Percentiles rank a stretch among this genome's conserved stretches.
Evolutionary conservation across 2,797 vertebrate genomes (phyloP).

Genomic region (Arctocebus calabarensis): DNA sequence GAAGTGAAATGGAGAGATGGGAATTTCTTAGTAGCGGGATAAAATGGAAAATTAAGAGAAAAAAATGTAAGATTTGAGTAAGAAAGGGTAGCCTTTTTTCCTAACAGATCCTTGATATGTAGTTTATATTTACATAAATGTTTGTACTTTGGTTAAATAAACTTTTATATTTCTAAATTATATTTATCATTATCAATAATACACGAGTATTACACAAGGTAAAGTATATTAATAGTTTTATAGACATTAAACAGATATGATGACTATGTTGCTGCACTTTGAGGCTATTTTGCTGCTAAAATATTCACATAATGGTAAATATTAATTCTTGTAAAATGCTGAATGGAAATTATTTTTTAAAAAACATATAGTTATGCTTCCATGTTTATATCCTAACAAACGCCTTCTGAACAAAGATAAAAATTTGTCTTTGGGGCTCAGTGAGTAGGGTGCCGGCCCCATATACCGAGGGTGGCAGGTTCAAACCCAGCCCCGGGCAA

Average conservation of each 20-base stretch:
- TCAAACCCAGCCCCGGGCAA: no score
- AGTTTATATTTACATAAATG: not conserved
- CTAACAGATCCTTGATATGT: not conserved
- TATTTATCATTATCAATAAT: not conserved
- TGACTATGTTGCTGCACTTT: not conserved
- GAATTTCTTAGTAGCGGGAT: not conserved
- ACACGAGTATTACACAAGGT: not conserved
- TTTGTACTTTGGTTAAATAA: not conserved
- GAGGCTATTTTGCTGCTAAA: not conserved
- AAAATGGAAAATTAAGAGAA: slow-evolving; percentile 10
- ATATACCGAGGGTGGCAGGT: no score
- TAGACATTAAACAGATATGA: not conserved
- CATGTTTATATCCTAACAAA: not conserved
- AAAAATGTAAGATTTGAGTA: not conserved
- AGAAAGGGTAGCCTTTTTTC: not conserved
- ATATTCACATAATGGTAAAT: not conserved
- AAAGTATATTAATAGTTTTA: not conserved
- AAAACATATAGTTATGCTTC: not conserved
- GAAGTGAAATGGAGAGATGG: not conserved
- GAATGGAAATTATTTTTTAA: not conserved
- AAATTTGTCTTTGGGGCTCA: not conserved
- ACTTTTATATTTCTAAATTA: not conserved
- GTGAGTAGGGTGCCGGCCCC: no score
- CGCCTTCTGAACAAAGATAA: not conserved
- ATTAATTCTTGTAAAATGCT: not conserved